Percentiles rank a stretch among this genome's conserved stretches.
These are phyloP conservation scores for Malthinus seriepunctatus DNA, from an alignment of 2,888 invertebrate genomes.

Conservation along the genomic window DNA sequence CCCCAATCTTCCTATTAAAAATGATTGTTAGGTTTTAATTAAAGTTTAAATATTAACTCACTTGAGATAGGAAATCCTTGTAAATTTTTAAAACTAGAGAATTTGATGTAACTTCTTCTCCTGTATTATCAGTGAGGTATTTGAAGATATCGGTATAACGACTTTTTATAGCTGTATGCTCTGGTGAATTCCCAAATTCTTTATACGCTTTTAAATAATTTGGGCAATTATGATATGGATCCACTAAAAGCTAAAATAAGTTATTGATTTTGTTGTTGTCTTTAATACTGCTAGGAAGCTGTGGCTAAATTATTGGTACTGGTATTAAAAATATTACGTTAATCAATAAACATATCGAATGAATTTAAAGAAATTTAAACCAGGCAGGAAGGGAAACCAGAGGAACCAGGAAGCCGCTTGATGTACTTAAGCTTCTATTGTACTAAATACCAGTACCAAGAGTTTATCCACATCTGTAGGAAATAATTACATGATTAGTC, in stretches of 20 bases:
- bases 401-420: too few relatives aligned
- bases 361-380: too few relatives aligned
- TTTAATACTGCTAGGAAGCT: background rate
- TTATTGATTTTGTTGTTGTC: too few relatives aligned
- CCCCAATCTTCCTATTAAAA: constrained; percentile 43
- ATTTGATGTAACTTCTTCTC: background rate
- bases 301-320: too few relatives aligned
- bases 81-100: background rate
- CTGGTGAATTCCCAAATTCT: background rate
- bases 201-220: background rate
- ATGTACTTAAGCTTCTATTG: too few relatives aligned
- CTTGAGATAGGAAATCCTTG: background rate
- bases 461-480: background rate
- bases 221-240: background rate
- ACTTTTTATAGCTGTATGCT: background rate
- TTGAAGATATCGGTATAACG: background rate
- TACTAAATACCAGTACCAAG: too few relatives aligned
- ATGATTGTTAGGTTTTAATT: background rate
- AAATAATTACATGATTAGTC: background rate
- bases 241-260: background rate
- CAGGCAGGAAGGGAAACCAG: too few relatives aligned
- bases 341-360: too few relatives aligned
- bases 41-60: background rate
- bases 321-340: too few relatives aligned
- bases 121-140: background rate